A percentile compares a stretch with the other conserved stretches of the same genome.
Evolutionary conservation across 2,888 invertebrate genomes (phyloP).

Genomic region (Heliothis peltigera): DNA sequence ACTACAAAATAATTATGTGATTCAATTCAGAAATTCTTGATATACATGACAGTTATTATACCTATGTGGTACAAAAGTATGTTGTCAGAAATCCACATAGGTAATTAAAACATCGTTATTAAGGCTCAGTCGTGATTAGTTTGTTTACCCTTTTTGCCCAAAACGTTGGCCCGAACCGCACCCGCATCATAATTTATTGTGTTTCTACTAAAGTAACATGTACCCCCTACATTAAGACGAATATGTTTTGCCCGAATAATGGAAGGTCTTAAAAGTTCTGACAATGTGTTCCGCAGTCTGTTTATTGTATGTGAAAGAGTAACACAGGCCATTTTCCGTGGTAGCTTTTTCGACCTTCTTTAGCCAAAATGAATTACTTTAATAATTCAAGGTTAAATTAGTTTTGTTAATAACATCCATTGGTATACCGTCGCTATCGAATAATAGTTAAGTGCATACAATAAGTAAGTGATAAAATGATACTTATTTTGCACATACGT

Average conservation of each 20-base stretch:
- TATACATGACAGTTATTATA: slow-evolving; percentile 8
- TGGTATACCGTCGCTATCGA: too few species aligned
- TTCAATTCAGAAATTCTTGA: not conserved
- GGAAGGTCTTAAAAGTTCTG: slow-evolving; percentile 1
- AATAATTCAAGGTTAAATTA: too few species aligned
- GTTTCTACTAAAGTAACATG: slow-evolving; percentile 35
- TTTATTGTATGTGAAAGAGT: not conserved
- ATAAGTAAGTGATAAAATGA: too few species aligned
- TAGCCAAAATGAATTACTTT: too few species aligned
- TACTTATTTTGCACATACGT: too few species aligned
- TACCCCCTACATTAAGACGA: slow-evolving; percentile 1
- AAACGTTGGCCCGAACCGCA: slow-evolving; percentile 39
- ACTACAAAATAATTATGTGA: too few species aligned
- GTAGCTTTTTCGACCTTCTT: too few species aligned
- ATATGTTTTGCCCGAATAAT: slow-evolving; percentile 16
- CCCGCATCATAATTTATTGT: slow-evolving; percentile 62
- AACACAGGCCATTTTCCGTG: too few species aligned
- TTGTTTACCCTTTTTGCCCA: slow-evolving; percentile 56
- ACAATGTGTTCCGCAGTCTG: not conserved
- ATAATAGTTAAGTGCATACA: too few species aligned
- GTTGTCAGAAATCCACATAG: slow-evolving; percentile 32
- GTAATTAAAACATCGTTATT: slow-evolving; percentile 56
- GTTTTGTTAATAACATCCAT: too few species aligned
- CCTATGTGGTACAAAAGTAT: not conserved
- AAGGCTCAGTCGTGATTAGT: slow-evolving; percentile 49